phyloP scores from a whole-genome alignment of 1,140 invertebrate genomes.

The Rhyacophila brunnea region DNA sequence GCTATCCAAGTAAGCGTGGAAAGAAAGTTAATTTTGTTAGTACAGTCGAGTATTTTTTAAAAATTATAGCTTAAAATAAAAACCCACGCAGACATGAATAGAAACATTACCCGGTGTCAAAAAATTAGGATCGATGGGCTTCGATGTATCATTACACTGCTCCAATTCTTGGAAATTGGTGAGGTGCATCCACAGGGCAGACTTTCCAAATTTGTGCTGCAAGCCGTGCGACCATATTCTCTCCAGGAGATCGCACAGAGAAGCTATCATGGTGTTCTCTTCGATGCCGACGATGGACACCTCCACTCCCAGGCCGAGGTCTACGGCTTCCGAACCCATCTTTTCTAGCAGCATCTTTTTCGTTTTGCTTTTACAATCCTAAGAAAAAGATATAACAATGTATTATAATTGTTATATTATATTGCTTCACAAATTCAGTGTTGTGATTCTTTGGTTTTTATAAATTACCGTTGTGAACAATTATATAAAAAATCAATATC shows the following conservation, averaged over 20 bases:
- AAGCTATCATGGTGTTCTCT: slow-evolving; percentile 96
- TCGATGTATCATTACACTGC: slow-evolving; percentile 70
- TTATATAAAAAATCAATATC: too few species aligned
- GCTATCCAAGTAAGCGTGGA: slow-evolving; percentile 56
- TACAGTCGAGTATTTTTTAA: slow-evolving; percentile 25
- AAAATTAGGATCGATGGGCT: slow-evolving; percentile 78
- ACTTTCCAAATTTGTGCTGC: slow-evolving; percentile 94
- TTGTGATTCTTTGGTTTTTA: too few species aligned
- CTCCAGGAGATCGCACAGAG: slow-evolving; percentile 95
- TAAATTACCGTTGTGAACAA: too few species aligned
- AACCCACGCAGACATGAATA: too few species aligned
- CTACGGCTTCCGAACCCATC: slow-evolving; percentile 86
- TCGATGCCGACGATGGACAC: slow-evolving; percentile 71
- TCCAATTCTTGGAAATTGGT: slow-evolving; percentile 86
- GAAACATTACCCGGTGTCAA: slow-evolving; percentile 78
- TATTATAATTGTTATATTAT: too few species aligned
- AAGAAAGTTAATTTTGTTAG: slow-evolving; percentile 37
- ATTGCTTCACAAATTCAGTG: too few species aligned
- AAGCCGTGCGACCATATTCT: slow-evolving; percentile 97
- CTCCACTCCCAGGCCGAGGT: slow-evolving; percentile 67
- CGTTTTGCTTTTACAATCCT: slow-evolving; percentile 91
- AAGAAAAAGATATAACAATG: slow-evolving; percentile 14
- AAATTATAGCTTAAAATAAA: too few species aligned
- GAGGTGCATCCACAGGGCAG: slow-evolving; percentile 91
- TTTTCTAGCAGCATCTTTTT: slow-evolving; percentile 98